These are phyloP conservation scores for Dinomys branickii DNA, from an alignment of 2,113 vertebrate genomes.

Conservation along the genomic window DNA sequence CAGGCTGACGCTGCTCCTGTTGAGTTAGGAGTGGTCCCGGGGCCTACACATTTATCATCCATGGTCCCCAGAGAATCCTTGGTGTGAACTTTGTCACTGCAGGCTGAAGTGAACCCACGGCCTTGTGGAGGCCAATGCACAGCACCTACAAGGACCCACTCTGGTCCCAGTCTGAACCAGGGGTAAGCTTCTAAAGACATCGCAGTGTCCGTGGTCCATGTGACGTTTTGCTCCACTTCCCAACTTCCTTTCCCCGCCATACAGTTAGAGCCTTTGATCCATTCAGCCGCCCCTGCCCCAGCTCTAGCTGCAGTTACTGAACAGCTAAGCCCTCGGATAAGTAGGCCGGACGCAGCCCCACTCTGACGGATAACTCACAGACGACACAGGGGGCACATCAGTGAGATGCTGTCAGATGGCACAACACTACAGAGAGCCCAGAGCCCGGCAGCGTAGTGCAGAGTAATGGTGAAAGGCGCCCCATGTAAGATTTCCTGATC, in stretches of 20 bases:
- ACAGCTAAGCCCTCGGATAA: not conserved
- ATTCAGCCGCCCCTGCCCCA: accelerated
- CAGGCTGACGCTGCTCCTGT: not conserved
- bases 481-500: not conserved
- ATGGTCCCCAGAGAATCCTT: not conserved
- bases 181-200: not conserved
- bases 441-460: accelerated
- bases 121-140: not conserved
- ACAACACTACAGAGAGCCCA: not conserved
- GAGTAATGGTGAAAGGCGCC: not conserved
- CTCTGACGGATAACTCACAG: not conserved
- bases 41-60: accelerated
- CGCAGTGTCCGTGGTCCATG: accelerated
- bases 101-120: not conserved
- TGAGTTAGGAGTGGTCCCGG: not conserved
- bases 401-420: too few relatives aligned
- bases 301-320: accelerated
- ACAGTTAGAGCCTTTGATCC: not conserved
- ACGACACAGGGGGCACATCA: too few relatives aligned
- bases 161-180: not conserved
- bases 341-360: not conserved
- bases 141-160: not conserved
- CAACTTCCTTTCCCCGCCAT: too few relatives aligned
- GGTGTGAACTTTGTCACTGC: too few relatives aligned
- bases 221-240: accelerated